A percentile compares a stretch with the other conserved stretches of the same genome.
Conservation (phyloP, 2,797 vertebrate genomes). For the Crocodylus rhombifer region DNA sequence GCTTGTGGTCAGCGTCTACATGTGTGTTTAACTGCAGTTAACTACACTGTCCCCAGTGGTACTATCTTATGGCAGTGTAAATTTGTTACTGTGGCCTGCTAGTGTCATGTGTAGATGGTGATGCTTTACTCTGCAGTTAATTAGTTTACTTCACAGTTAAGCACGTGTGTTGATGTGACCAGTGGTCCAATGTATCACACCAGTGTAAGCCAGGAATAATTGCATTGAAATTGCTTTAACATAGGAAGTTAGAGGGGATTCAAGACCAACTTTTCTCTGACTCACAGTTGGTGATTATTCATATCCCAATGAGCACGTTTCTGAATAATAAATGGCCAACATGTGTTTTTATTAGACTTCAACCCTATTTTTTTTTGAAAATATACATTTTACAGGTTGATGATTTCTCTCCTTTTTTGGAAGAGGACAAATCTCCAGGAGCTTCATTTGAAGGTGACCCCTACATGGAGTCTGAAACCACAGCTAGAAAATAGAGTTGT, state of each 20-base stretch:
- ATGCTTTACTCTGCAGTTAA: too few species aligned
- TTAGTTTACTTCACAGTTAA: too few species aligned
- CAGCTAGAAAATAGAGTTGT: neutral
- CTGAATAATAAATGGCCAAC: neutral
- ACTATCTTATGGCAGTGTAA: too few species aligned
- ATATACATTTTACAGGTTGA: neutral
- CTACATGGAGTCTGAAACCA: neutral
- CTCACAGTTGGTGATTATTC: neutral
- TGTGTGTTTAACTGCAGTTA: too few species aligned
- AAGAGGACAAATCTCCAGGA: neutral
- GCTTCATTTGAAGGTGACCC: neutral
- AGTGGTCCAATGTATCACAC: neutral
- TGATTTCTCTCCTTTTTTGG: neutral
- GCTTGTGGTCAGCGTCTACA: too few species aligned
- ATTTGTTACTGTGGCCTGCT: too few species aligned
- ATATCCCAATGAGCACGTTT: neutral
- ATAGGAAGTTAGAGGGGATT: neutral
- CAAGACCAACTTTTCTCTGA: constrained; percentile 3
- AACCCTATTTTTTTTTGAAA: neutral
- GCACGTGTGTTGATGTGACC: too few species aligned
- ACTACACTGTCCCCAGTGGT: too few species aligned
- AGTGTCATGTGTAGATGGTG: too few species aligned
- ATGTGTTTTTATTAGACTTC: neutral
- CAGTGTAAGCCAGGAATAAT: neutral
- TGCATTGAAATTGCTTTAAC: constrained; percentile 14